Conservation (phyloP, 2,113 vertebrate genomes). For the Eulemur rufifrons region DNA sequence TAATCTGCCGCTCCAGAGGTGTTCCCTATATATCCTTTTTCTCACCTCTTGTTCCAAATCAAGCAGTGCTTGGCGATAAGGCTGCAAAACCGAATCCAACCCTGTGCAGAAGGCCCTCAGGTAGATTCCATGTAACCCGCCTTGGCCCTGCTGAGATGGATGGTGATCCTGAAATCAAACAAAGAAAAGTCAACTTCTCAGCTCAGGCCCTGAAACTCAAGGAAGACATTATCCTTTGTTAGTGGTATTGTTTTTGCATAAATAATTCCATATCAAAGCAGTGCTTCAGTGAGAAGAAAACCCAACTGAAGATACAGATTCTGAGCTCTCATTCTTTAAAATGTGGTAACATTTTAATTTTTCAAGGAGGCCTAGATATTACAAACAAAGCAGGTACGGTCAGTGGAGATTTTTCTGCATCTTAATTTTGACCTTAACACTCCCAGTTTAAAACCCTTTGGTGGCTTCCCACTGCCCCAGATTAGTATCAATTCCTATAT, state of each 20-base stretch:
- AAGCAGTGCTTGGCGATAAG: conserved; percentile 95
- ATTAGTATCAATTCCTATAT: not conserved
- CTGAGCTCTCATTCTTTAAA: conserved; percentile 29
- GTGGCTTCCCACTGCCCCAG: not conserved
- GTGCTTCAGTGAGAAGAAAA: conserved; percentile 18
- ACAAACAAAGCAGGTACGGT: not conserved
- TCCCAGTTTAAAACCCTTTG: conserved; percentile 14
- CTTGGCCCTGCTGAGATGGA: conserved; percentile 88
- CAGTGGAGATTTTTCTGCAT: not conserved
- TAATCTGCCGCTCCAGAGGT: not conserved
- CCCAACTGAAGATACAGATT: not conserved
- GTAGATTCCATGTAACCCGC: conserved; percentile 95
- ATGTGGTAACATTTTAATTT: conserved; percentile 29
- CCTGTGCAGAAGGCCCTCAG: conserved; percentile 97
- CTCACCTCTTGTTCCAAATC: conserved; percentile 97
- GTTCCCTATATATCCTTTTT: not conserved
- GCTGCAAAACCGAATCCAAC: conserved; percentile 95
- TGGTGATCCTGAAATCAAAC: conserved; percentile 91
- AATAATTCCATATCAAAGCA: not conserved
- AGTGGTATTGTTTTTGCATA: not conserved
- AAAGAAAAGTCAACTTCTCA: conserved; percentile 20
- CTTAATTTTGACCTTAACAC: not conserved
- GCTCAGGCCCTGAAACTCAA: not conserved
- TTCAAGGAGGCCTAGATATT: not conserved
- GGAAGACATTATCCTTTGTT: conserved; percentile 6